Conservation (phyloP, 2,888 invertebrate species). For the Brassicogethes aeneus region DNA sequence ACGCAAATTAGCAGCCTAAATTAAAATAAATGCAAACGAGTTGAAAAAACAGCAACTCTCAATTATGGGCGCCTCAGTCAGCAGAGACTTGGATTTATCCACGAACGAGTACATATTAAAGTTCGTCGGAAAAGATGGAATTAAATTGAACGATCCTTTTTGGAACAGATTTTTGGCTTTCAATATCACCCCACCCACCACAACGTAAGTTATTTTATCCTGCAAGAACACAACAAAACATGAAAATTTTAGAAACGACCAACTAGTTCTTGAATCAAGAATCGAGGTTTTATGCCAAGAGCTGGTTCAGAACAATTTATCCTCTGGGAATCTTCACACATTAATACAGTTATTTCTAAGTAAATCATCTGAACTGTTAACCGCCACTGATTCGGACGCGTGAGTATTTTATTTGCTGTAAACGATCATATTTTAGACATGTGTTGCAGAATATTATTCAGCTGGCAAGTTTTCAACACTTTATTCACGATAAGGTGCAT, state of each 20-base stretch:
- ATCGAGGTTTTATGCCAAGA: conserved; percentile 66
- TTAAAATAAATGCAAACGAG: no score
- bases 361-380: conserved; percentile 72
- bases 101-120: conserved; percentile 70
- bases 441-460: conserved; percentile 56
- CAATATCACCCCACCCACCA: conserved; percentile 73
- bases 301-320: conserved; percentile 73
- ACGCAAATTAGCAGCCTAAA: not conserved
- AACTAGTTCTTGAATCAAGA: conserved; percentile 70
- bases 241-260: conserved; percentile 58
- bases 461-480: conserved; percentile 93
- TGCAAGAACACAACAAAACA: conserved; percentile 1
- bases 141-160: conserved; percentile 80
- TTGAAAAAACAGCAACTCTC: no score
- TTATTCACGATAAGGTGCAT: conserved; percentile 81
- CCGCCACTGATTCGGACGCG: conserved; percentile 84
- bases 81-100: conserved; percentile 69
- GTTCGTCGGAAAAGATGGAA: conserved; percentile 71
- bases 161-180: conserved; percentile 93
- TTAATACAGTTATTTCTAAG: conserved; percentile 79
- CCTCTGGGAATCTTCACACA: conserved; percentile 84
- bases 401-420: conserved; percentile 46
- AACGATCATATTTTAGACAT: not conserved
- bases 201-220: conserved; percentile 47
- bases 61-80: conserved; percentile 75